Evolutionary conservation across 2,113 vertebrate species (phyloP), one percentile per base, ranked within the genome.

Genomic region (Cairina moschata): DNA sequence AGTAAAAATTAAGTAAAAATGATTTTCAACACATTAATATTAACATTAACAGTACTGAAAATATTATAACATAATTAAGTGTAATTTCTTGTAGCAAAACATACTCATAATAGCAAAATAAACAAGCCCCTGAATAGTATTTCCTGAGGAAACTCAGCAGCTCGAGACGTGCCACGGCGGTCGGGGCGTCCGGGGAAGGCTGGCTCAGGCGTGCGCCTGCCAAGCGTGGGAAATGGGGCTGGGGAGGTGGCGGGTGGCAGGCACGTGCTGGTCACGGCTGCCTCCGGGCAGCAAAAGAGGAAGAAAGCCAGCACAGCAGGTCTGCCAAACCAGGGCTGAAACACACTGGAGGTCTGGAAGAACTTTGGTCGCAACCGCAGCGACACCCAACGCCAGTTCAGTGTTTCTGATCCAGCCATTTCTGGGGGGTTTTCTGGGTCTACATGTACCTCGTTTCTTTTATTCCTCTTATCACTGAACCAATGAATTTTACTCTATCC

Each of bases 1-100:
- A 91, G 94, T 96, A 96, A 97, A 96, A 92, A 91, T 96, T 95
- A 97, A 96, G 71, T 95, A 94, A 97, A 97, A 96, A 89, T 85
- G 1, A 80, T 95, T 96, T 94, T 92, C 16, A 17, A 73, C 0
- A 0, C 91, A 93, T 96, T 91, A 95, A 97, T 97, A 95, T 94
- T 93, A 93, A 88, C 80, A 36, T 90, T 90, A 96, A 32, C 55
- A 8, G 71, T 80, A 86, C 81, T 87, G 93, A 93, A 96, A 92
- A 80, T 92, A 92, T 86, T 87, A 75, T 55, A 83, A 92, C 86
- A 36, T 92, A 94, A 96, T 97, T 96, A 96, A 94, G 42, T 34
- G 55, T 25, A 94, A 96, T 95, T 95, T 96, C 88, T 96, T 89
- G 81, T 67, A 77, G 74, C 83, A 91, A 97, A 97, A 92, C 86